Base-by-base conservation (phyloP, 2,888 invertebrate species). In the Carabus problematicus region DNA sequence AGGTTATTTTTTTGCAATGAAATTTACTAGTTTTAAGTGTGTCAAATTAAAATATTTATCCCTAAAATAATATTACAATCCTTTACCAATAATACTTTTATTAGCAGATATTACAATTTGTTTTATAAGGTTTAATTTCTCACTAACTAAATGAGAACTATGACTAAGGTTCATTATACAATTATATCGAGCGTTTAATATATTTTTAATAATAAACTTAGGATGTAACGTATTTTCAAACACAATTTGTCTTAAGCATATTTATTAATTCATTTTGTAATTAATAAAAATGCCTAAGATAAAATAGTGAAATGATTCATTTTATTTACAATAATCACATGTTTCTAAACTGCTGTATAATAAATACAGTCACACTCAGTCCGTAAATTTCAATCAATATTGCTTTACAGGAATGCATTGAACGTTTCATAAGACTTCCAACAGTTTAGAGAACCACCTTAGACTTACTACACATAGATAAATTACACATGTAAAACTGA, bases 21-120 rank as follows among this genome's bases (percentile, higher is more conserved):
- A n/a, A n/a, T n/a, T n/a, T n/a, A n/a, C n/a, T n/a, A n/a, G n/a
- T n/a, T n/a, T n/a, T 29, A 29, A 6, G 29, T 29, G 6, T 29
- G 29, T n/a, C n/a, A 29, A 29, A 29, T 29, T 3, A 29, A 29
- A 3, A 29, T 29, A 29, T 6, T 29, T 6, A 29, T 29, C 29
- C 8, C 52, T 52, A 52, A 52, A 52, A 16, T 14, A 52, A 61
- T 8, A 12, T 29, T 0, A 54, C 16, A 41, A 12, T 55, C 18
- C 29, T 18, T 58, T 67, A 67, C 67, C 59, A 67, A 67, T 67
- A 49, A 67, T 67, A 49, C 19, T 40, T 67, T 55, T 59, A 66
- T 67, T 67, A 67, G 64, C 64, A 29, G 64, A 67, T 67, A 67
- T 67, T 64, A 60, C 60, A 67, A 67, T 67, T 67, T 64, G 41